phyloP scores from a whole-genome alignment of 2,113 vertebrate species.

The Tyto alba region DNA sequence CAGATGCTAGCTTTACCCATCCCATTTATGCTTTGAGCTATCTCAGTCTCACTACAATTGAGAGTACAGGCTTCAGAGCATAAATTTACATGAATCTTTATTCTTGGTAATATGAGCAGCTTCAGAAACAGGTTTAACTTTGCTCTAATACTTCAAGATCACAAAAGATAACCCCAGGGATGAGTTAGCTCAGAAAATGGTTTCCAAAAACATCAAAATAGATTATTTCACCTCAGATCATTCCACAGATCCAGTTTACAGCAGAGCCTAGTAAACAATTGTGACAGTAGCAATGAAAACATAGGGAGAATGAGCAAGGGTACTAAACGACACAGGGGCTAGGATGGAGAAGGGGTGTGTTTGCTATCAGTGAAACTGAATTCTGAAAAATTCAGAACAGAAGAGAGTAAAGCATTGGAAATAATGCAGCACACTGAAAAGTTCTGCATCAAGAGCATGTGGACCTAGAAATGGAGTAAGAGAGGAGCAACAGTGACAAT shows the following conservation, averaged over 20 bases:
- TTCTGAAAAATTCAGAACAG: background rate
- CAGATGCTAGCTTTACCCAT: background rate
- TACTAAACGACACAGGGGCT: background rate
- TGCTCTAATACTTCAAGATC: constrained; percentile 3
- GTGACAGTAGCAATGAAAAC: background rate
- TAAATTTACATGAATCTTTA: constrained; percentile 8
- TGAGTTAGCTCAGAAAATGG: background rate
- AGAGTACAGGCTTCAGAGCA: background rate
- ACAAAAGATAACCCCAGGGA: constrained; percentile 16
- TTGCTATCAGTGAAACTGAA: background rate
- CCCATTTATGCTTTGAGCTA: background rate
- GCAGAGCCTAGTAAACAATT: background rate
- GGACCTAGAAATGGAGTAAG: background rate
- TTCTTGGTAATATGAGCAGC: background rate
- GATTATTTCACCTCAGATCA: background rate
- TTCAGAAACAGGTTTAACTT: constrained; percentile 46
- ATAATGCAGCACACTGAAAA: background rate
- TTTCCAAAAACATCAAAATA: constrained; percentile 20
- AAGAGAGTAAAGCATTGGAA: background rate
- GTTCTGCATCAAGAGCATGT: background rate
- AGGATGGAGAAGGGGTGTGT: background rate
- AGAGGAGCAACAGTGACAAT: background rate
- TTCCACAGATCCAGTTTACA: background rate
- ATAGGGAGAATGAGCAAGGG: background rate
- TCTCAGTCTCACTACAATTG: background rate